Evolutionary conservation across 2,888 invertebrate species (phyloP), one percentile per base, ranked within the genome.

Genomic region (Hypolimnas misippus): DNA sequence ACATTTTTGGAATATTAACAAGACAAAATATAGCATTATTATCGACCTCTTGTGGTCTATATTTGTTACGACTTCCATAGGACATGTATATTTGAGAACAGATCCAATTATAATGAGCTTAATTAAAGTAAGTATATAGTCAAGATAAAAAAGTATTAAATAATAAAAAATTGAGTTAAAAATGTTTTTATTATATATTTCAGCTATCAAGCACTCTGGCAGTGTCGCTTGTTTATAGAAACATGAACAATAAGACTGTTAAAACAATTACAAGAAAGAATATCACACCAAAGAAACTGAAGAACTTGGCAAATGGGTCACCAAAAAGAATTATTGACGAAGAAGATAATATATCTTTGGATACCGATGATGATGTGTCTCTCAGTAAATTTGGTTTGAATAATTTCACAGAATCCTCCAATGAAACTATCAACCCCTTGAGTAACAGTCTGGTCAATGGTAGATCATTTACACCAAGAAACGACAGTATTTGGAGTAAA

Each of bases 281-380:
- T 57, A 70, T 67, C 8, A 76, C 82, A 50, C 76, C 86, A 51
- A 87, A 81, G 71, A 81, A 74, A 55, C 79, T 80, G 72, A 89
- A 84, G 67, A 87, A 85, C 65, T 68, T 83, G 16, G 63, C 67
- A 1, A 85, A 81, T 62, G 73, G 75, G 33, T 73, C 79, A 46
- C 67, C 72, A n/a, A 82, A 76, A 66, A 73, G 75, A 25, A 68
- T 77, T 40, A 68, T 78, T 54, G 81, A 84, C 5, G 82, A 83
- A 49, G 86, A 87, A 21, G 86, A 89, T 56, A 72, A 72, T 58
- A 72, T 78, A 66, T 78, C 79, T 51, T 73, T 86, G 56, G 92
- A 92, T 56, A 88, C 89, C 2, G 91, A 90, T 69, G 89, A 91
- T 70, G 91, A 92, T 73, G 90, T 92, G 10, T 91, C 91, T 29